phyloP scores from a whole-genome alignment of 2,113 vertebrate genomes.

The Rhodinocichla rosea region DNA sequence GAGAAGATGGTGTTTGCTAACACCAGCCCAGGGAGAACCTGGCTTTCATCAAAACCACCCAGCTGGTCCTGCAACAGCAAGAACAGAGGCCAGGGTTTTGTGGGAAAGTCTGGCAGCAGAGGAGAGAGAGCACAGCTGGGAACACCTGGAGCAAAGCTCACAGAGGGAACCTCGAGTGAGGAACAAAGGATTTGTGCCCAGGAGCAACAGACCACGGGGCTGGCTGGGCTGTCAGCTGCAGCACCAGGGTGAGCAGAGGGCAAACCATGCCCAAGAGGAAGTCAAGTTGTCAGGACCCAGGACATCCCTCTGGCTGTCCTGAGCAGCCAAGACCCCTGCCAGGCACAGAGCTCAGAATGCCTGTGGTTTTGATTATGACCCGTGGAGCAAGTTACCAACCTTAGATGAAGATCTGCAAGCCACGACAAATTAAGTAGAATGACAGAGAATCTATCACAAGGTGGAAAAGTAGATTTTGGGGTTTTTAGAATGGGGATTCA shows the following conservation, averaged over 20 bases:
- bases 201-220: neutral
- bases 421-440: no score
- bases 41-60: neutral
- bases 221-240: neutral
- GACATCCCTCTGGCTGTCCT: no score
- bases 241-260: neutral
- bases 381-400: no score
- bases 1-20: neutral
- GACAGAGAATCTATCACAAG: no score
- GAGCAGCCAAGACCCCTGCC: no score
- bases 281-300: no score
- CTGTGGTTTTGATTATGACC: no score
- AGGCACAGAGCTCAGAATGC: no score
- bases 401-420: no score
- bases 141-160: constrained; percentile 3
- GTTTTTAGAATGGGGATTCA: no score
- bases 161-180: neutral
- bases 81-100: neutral
- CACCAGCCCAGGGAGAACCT: neutral
- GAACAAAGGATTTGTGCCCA: neutral
- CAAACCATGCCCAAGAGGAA: neutral
- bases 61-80: neutral
- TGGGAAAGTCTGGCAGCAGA: constrained; percentile 7
- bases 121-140: neutral
- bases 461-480: no score